A percentile compares a stretch with the other conserved stretches of the same genome.
Evolutionary conservation across 2,113 vertebrate species (phyloP).

Genomic region (Gavialis gangeticus): DNA sequence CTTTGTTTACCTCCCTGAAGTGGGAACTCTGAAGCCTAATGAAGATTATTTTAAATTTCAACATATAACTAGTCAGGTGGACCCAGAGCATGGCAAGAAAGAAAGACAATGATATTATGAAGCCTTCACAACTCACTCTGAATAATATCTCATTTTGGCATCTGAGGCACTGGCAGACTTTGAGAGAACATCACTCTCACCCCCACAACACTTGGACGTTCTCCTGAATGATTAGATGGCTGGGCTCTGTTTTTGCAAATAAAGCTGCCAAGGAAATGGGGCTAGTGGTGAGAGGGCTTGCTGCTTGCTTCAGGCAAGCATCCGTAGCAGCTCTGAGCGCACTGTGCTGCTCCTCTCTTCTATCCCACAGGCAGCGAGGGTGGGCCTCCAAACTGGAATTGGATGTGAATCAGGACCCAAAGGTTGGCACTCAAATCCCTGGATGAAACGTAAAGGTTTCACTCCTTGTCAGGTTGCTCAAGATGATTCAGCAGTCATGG

Average conservation of each 20-base stretch:
- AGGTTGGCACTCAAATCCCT: background rate
- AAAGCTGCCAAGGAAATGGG: background rate
- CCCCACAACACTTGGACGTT: background rate
- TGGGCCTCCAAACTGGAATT: background rate
- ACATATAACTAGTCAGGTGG: background rate
- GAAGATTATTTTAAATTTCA: background rate
- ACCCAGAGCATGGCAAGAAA: background rate
- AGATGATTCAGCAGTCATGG: background rate
- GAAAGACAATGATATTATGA: background rate
- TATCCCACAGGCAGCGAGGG: background rate
- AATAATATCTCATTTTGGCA: background rate
- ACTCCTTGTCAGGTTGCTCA: background rate
- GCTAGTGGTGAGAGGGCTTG: background rate
- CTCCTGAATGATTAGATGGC: background rate
- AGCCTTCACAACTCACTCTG: background rate
- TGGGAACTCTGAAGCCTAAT: background rate
- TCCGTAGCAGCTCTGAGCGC: background rate
- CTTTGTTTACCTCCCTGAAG: background rate
- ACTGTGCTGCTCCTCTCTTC: background rate
- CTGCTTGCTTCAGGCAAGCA: background rate
- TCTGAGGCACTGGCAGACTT: background rate
- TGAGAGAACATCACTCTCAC: background rate
- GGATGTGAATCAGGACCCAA: background rate
- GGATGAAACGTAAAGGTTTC: background rate
- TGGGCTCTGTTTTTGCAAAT: background rate